phyloP scores from a whole-genome alignment of 2,888 invertebrate genomes.

The Acronicta alni region DNA sequence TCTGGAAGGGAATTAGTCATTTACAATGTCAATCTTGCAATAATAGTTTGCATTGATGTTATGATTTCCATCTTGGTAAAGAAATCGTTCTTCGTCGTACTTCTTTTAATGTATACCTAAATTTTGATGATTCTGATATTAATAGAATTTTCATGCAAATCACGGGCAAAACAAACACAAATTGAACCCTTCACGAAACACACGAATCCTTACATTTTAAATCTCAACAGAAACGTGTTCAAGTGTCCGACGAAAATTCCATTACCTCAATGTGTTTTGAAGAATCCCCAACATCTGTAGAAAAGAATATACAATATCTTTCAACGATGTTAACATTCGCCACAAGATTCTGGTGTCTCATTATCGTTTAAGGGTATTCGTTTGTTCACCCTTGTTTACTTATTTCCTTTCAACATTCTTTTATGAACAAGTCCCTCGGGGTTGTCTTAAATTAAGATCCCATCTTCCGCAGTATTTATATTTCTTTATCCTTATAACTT shows the following conservation, averaged over 20 bases:
- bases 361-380: constrained; percentile 66
- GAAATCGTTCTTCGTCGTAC: no score
- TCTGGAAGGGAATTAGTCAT: no score
- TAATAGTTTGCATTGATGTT: no score
- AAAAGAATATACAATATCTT: constrained; percentile 40
- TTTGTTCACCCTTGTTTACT: constrained; percentile 56
- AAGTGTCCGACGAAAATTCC: constrained; percentile 47
- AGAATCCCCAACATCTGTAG: constrained; percentile 38
- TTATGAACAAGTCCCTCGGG: constrained; percentile 57
- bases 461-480: constrained; percentile 55
- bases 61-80: no score
- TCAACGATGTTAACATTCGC: constrained; percentile 46
- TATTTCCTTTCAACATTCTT: constrained; percentile 52
- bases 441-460: constrained; percentile 58
- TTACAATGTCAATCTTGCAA: no score
- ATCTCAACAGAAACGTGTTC: constrained; percentile 49
- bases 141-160: constrained; percentile 14
- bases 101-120: no score
- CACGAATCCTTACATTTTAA: constrained; percentile 44
- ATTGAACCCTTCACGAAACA: constrained; percentile 35
- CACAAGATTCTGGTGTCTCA: constrained; percentile 66
- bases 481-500: constrained; percentile 48
- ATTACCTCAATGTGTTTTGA: constrained; percentile 43
- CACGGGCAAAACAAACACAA: constrained; percentile 22
- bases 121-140: not conserved